Conservation (phyloP, 2,113 vertebrate species). For the Limnothrissa miodon region DNA sequence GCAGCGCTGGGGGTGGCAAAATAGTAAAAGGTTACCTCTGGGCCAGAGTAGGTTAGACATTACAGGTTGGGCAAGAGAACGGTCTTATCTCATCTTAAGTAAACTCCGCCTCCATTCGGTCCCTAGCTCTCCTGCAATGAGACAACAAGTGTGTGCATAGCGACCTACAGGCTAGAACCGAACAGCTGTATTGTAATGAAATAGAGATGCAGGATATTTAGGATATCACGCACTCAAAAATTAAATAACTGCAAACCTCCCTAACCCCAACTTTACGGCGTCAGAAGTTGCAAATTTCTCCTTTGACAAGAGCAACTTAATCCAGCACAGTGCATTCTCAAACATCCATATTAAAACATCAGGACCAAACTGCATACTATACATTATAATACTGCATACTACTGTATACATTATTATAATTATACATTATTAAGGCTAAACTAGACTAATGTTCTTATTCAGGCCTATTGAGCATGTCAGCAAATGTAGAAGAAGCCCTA, state of each 20-base stretch:
- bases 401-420: no score
- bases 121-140: neutral
- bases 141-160: neutral
- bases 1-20: neutral
- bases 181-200: no score
- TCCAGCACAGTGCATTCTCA: neutral
- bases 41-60: neutral
- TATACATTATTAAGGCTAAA: no score
- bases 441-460: neutral
- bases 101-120: conserved; percentile 27
- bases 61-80: neutral
- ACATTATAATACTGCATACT: no score
- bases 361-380: no score
- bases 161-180: no score
- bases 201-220: no score
- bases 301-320: no score
- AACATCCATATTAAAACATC: neutral
- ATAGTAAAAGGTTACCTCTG: neutral
- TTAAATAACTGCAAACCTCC: no score
- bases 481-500: neutral
- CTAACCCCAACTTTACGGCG: no score
- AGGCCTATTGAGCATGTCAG: neutral
- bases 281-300: no score
- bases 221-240: no score
- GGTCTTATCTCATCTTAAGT: neutral